These are phyloP conservation scores for Hippopotamus amphibius DNA, from an alignment of 2,113 vertebrate species.

Conservation along the genomic window DNA sequence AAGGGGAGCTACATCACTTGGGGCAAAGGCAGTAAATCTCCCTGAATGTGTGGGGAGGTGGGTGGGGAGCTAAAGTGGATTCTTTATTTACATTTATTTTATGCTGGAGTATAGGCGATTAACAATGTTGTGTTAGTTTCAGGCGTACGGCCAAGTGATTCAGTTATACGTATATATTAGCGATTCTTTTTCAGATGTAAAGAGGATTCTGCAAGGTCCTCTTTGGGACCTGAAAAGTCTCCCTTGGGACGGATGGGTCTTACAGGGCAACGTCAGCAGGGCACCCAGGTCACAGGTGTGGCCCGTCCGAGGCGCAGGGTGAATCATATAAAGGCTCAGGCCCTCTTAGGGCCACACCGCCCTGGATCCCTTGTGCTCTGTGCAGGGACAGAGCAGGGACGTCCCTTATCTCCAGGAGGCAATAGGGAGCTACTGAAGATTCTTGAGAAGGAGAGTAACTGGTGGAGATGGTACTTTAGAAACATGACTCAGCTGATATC, in stretches of 20 bases:
- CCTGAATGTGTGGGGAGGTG: accelerated
- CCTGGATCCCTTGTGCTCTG: accelerated
- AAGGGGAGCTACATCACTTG: background rate
- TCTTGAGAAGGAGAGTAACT: background rate
- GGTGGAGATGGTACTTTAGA: background rate
- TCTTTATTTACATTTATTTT: background rate
- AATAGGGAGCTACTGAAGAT: background rate
- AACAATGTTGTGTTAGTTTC: background rate
- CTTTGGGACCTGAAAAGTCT: background rate
- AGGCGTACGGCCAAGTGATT: too few species aligned
- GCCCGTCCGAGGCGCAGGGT: accelerated
- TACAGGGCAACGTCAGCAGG: accelerated
- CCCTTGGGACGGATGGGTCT: background rate
- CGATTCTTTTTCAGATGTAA: background rate
- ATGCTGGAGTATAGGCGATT: background rate
- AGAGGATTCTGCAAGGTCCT: background rate
- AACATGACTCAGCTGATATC: background rate
- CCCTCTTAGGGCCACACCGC: background rate
- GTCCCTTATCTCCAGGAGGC: background rate
- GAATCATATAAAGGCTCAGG: background rate
- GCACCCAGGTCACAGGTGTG: too few species aligned
- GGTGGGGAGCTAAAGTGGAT: background rate
- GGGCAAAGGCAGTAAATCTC: background rate
- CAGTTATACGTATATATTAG: background rate
- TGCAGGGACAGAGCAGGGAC: background rate